Evolutionary conservation across 1,140 invertebrate species (phyloP), one percentile per base, ranked within the genome.

Genomic region (Odontomachus brunneus): DNA sequence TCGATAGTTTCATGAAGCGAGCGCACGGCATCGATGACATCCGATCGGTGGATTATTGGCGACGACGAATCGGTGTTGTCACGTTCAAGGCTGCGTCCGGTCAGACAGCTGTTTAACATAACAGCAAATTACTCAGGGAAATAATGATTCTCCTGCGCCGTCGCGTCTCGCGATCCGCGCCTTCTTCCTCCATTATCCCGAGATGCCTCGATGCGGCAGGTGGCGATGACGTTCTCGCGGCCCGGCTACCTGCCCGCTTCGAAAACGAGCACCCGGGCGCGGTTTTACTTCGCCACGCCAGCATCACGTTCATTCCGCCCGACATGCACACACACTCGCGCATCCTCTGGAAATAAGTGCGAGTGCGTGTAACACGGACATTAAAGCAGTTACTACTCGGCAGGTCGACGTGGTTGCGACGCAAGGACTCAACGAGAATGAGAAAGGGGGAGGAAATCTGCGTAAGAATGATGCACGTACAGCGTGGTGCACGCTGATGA

Each of bases 101-200:
- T 71, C 83, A 22, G 78, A 86, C 89, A 90, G 88, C 88, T 90
- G 89, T 86, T 90, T 90, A 90, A 88, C 86, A 89, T 89, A 82
- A 90, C 76, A 78, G 86, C 81, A 89, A 90, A 89, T 90, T 90
- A 88, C 89, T 86, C 84, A 84, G 86, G 78, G 85, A 85, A 86
- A 88, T 89, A 89, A 86, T 89, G 72, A 88, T 86, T 86, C 82
- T 73, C 51, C 65, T 49, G 65, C 53, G 33, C 74, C 33, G 51
- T 44, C 38, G 9, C 38, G n/a, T 49, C 59, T 80, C 17, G n/a
- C 49, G 48, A 82, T 48, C 49, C 69, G 74, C 48, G 73, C 49
- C 66, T 83, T 29, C 71, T 44, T 62, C 53, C 63, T 62, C 57
- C 82, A 83, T 82, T 84, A 80, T 78, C 74, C 29, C 29, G 65